Conservation (phyloP, 2,113 vertebrate species). For the Struthidea cinerea region DNA sequence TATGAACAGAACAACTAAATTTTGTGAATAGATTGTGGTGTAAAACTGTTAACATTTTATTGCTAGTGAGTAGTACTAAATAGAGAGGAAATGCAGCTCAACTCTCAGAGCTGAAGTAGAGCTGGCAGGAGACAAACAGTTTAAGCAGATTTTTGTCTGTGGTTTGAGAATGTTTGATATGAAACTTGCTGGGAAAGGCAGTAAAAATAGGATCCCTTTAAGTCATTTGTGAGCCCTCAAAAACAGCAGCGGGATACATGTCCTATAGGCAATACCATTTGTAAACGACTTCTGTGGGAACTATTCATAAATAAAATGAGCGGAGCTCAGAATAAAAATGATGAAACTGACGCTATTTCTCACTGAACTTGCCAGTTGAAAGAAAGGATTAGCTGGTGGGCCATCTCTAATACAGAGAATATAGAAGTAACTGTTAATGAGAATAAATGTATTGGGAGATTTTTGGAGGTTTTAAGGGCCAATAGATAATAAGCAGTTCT, state of each 20-base stretch:
- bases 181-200: neutral
- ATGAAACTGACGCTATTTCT: slow-evolving; percentile 6
- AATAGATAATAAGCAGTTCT: slow-evolving; percentile 13
- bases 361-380: neutral
- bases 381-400: neutral
- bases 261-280: neutral
- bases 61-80: neutral
- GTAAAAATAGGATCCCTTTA: slow-evolving; percentile 19
- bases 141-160: neutral
- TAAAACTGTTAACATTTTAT: neutral
- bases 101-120: neutral
- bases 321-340: slow-evolving; percentile 36
- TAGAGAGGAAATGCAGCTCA: neutral
- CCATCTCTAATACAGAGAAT: neutral
- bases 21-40: neutral
- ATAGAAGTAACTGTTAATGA: neutral
- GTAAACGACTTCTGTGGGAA: neutral
- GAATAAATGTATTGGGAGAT: slow-evolving; percentile 5
- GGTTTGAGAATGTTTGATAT: neutral
- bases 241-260: neutral
- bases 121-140: neutral
- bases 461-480: slow-evolving; percentile 23
- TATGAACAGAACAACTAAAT: neutral
- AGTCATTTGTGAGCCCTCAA: neutral
- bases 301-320: slow-evolving; percentile 44